Evolutionary conservation across 2,888 invertebrate genomes (phyloP), one percentile per base, ranked within the genome.

Genomic region (Rhingia rostrata): DNA sequence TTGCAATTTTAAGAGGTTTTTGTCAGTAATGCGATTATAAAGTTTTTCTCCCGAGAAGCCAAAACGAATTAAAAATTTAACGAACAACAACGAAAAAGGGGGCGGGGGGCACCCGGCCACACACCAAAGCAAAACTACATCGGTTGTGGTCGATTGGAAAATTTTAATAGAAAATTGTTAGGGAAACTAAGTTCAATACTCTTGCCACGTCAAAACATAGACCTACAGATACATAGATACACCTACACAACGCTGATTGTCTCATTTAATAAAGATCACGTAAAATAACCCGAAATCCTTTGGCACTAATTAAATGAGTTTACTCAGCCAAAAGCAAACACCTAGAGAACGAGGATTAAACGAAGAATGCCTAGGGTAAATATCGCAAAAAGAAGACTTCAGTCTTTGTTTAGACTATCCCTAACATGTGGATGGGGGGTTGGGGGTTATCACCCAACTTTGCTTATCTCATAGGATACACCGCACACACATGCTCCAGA

Each of bases 231-330:
- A n/a, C n/a, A n/a, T 30, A 47, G 12, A 47, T 47, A 6, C 47
- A 1, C 6, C 22, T 10, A n/a, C 30, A n/a, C 10, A 4, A 14
- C 2, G 7, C 22, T 39, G 41, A n/a, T 12, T 35, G 56, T 63
- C 78, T 83, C 66, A 79, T 84, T 75, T 70, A 70, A 84, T 79
- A 84, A 84, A 80, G 73, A 84, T 80, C 84, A 84, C 79, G 83
- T 78, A 63, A 51, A 79, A 61, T 73, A 73, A 58, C 79, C 58
- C 33, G 78, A 58, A 58, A 78, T 69, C 73, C 73, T 39, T 69
- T 63, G 72, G 73, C 56, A 83, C 73, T 83, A 83, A 83, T 83
- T 83, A 83, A 79, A 73, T 73, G 83, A 83, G 73, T 79, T 83
- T 64, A 56, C 67, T 69, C 45, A 79, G 67, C 56, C 78, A 63